phyloP scores from a whole-genome alignment of 2,888 invertebrate species.

The Nomada flava region DNA sequence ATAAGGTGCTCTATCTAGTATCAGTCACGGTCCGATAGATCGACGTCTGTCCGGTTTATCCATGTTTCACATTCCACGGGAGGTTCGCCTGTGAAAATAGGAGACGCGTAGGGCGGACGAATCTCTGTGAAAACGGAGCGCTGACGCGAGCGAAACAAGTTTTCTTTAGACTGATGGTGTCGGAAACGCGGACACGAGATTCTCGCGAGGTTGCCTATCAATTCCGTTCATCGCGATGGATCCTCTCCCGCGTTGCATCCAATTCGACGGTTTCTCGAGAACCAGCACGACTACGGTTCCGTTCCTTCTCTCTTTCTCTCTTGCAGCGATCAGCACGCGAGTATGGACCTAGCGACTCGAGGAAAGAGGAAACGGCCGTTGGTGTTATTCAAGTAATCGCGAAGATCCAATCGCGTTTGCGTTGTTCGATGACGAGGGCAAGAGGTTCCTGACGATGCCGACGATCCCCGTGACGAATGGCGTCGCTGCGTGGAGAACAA shows the following conservation, averaged over 20 bases:
- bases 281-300: slow-evolving; percentile 29
- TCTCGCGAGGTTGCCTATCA: slow-evolving; percentile 17
- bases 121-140: neutral
- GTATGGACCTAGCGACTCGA: neutral
- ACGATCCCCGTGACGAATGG: neutral
- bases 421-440: neutral
- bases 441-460: neutral
- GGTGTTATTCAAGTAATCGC: too few species aligned
- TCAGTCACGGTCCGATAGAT: slow-evolving; percentile 34
- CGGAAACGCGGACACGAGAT: too few species aligned
- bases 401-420: neutral
- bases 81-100: neutral
- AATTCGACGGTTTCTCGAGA: slow-evolving; percentile 16
- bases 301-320: slow-evolving; percentile 27
- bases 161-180: neutral
- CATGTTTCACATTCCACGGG: neutral
- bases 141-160: neutral
- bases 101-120: neutral
- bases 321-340: neutral
- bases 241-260: slow-evolving; percentile 11
- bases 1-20: slow-evolving; percentile 31
- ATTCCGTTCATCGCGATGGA: slow-evolving; percentile 55
- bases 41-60: slow-evolving; percentile 1
- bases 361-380: neutral
- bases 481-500: neutral